A percentile compares a stretch with the other conserved stretches of the same genome.
phyloP scores from a whole-genome alignment of 2,797 vertebrate species.

The Manis pentadactyla region DNA sequence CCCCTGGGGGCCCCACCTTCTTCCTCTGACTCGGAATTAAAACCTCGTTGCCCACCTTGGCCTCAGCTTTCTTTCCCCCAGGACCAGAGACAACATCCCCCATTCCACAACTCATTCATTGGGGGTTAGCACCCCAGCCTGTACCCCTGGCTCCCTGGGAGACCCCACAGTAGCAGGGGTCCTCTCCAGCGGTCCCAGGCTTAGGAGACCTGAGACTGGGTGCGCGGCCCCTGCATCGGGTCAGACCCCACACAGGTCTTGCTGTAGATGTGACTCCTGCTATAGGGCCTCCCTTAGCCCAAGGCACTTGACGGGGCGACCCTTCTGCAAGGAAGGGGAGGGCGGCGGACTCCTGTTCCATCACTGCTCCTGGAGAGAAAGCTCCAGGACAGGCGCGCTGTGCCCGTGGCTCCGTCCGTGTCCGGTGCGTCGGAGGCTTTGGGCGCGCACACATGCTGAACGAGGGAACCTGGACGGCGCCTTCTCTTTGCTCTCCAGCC shows the following conservation, averaged over 20 bases:
- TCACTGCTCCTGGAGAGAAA: background rate
- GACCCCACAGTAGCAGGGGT: background rate
- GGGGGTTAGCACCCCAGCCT: background rate
- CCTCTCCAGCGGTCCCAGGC: too few species aligned
- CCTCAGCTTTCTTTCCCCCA: background rate
- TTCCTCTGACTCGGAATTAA: slow-evolving; percentile 13
- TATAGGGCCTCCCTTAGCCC: too few species aligned
- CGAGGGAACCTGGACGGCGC: background rate
- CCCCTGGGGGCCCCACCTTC: too few species aligned
- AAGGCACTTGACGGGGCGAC: background rate
- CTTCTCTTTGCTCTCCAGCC: background rate
- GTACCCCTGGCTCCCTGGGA: background rate
- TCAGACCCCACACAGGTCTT: too few species aligned
- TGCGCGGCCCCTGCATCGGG: too few species aligned
- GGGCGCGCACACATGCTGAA: background rate
- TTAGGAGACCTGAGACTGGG: background rate
- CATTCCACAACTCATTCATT: background rate
- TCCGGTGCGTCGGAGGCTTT: background rate
- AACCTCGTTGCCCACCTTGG: background rate
- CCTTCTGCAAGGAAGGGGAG: background rate
- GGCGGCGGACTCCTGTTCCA: background rate
- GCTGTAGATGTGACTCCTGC: too few species aligned
- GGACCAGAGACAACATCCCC: too few species aligned
- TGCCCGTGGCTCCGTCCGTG: background rate
- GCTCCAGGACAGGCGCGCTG: background rate